Conservation (phyloP, 2,113 vertebrate species). For the Eptesicus fuscus region DNA sequence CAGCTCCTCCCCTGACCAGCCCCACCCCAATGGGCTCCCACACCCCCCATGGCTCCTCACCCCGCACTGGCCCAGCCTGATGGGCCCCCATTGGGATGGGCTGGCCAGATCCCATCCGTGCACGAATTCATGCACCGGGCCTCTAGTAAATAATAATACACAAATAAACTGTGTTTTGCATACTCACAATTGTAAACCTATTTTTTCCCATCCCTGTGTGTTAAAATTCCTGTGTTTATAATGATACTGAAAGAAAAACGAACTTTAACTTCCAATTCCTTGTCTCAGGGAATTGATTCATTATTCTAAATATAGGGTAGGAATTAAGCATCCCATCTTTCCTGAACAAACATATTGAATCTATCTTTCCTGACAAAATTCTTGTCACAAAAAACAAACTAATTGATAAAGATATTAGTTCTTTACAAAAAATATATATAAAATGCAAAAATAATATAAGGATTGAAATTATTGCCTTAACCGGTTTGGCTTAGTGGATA, state of each 20-base stretch:
- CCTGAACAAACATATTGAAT: not conserved
- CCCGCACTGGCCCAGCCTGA: too few relatives aligned
- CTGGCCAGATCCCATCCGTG: too few relatives aligned
- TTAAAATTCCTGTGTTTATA: not conserved
- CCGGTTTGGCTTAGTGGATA: too few relatives aligned
- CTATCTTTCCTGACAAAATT: not conserved
- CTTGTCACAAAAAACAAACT: not conserved
- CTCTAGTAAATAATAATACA: not conserved
- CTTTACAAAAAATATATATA: not conserved
- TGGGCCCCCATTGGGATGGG: too few relatives aligned
- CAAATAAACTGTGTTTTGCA: not conserved
- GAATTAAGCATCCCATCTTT: not conserved
- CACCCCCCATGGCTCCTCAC: too few relatives aligned
- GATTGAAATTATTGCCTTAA: not conserved
- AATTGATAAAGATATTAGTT: not conserved
- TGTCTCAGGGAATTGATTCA: not conserved
- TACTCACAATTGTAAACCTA: not conserved
- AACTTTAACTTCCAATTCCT: not conserved
- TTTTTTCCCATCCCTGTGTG: not conserved
- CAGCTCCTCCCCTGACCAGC: too few relatives aligned
- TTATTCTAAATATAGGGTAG: not conserved
- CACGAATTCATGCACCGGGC: too few relatives aligned
- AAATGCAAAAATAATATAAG: not conserved
- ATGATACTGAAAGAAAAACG: not conserved
- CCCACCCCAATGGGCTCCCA: too few relatives aligned